Base-by-base conservation (phyloP, 2,888 invertebrate genomes). In the Toxonevra muliebris region DNA sequence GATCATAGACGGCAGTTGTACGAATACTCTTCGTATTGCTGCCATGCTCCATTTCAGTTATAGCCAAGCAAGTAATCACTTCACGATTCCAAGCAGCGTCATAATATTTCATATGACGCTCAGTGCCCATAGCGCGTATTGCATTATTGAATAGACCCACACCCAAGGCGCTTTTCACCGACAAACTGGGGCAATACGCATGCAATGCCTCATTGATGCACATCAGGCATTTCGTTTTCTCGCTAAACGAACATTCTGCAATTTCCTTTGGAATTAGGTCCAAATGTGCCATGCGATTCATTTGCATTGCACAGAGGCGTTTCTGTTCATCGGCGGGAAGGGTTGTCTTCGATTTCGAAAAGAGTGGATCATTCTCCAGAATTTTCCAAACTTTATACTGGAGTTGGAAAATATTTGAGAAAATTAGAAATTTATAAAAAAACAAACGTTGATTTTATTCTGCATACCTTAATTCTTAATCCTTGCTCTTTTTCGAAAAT, bases 31-130 rank as follows among this genome's bases (percentile, higher is more conserved):
- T 94, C 5, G 95, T 95, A 86, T 98, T 97, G 45, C 96, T 96
- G 0, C 98, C 98, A 86, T 98, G 98, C 30, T 94, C 90, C 40
- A 98, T 88, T 87, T 98, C 98, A 1, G 98, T 98, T 71, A 98
- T 86, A 0, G 95, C 94, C 84, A 97, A 91, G 78, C 94, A 94
- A 3, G 95, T 93, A 71, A 92, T 86, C 65, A 92, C 88, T 87
- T 93, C 90, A 81, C 92, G 89, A 76, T 90, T 89, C 86, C 91
- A 91, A 0, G 90, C 89, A 4, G 90, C 90, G 74, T 90, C 88
- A 74, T 90, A 90, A 71, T 91, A 90, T 75, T 90, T 89, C 68
- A 87, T 84, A 78, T 93, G 93, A 52, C 92, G 86, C 76, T 93
- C 92, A 0, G 93, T 93, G 60, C 93, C 93, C 74, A 93, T 87